phyloP scores from a whole-genome alignment of 2,888 invertebrate species.

The Pogonocherus hispidulus region DNA sequence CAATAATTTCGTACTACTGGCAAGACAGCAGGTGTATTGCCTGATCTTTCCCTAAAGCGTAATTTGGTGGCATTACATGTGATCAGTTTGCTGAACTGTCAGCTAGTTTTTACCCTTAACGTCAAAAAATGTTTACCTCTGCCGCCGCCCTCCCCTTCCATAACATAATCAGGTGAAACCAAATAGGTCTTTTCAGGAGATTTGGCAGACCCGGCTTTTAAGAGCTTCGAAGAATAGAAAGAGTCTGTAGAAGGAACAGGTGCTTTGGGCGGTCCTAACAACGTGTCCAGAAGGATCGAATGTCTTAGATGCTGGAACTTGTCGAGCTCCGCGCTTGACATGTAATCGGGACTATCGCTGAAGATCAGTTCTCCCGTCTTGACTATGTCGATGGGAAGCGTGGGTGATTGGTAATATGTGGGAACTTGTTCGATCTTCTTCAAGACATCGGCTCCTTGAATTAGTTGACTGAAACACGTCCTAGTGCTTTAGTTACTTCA shows the following conservation, averaged over 20 bases:
- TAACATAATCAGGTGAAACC: no score
- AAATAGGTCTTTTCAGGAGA: no score
- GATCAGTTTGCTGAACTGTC: no score
- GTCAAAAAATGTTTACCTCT: no score
- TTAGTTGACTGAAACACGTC: slow-evolving; percentile 70
- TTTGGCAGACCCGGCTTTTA: no score
- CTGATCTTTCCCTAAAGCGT: no score
- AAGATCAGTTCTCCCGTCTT: slow-evolving; percentile 59
- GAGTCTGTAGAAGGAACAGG: slow-evolving; percentile 32
- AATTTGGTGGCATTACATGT: no score
- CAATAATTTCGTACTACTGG: no score
- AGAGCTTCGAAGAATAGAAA: slow-evolving; percentile 44
- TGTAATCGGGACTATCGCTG: slow-evolving; percentile 39
- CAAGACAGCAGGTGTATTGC: no score
- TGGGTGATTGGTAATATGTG: slow-evolving; percentile 76
- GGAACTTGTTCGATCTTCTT: slow-evolving; percentile 74
- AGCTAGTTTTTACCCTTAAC: no score
- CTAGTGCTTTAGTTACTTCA: no score
- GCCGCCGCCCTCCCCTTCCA: slow-evolving; percentile 21
- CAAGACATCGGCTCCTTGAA: slow-evolving; percentile 77
- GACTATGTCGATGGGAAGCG: slow-evolving; percentile 53
- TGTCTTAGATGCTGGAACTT: slow-evolving; percentile 27
- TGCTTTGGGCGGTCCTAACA: slow-evolving; percentile 33
- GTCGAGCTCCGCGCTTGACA: slow-evolving; percentile 28
- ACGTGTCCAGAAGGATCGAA: slow-evolving; percentile 36